phyloP scores from a whole-genome alignment of 2,113 vertebrate species.

The Pycnonotus jocosus region DNA sequence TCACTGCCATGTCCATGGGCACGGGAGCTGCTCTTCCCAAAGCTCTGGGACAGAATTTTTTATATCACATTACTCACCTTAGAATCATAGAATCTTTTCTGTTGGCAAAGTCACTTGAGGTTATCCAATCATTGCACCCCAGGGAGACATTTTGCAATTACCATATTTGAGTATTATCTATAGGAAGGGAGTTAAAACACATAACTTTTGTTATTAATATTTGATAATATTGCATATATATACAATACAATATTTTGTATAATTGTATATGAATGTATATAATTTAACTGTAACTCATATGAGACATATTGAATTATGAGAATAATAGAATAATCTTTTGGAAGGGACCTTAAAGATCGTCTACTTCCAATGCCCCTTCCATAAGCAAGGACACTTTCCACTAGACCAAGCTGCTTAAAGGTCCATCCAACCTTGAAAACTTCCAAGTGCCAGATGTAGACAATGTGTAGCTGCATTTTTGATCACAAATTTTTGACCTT shows the following conservation, averaged over 20 bases:
- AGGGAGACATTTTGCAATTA: background rate
- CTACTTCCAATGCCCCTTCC: background rate
- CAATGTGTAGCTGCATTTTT: conserved; percentile 4
- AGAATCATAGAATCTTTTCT: background rate
- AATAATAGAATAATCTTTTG: background rate
- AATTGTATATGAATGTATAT: background rate
- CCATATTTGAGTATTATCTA: background rate
- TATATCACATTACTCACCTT: background rate
- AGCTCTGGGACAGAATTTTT: background rate
- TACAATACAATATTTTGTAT: background rate
- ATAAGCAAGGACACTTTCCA: background rate
- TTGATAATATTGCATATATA: background rate
- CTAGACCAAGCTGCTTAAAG: background rate
- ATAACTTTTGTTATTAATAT: background rate
- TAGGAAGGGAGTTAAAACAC: background rate
- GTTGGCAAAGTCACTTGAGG: background rate
- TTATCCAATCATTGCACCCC: background rate
- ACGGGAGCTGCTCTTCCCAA: background rate
- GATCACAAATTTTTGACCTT: conserved; percentile 4
- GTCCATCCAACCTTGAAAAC: background rate
- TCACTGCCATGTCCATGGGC: fast-evolving
- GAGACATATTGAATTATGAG: background rate
- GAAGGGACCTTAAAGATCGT: background rate
- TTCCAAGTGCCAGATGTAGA: background rate
- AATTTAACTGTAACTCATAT: background rate